These are phyloP conservation scores for Drosophila peninsularis DNA, from an alignment of 2,888 invertebrate genomes.

Conservation along the genomic window DNA sequence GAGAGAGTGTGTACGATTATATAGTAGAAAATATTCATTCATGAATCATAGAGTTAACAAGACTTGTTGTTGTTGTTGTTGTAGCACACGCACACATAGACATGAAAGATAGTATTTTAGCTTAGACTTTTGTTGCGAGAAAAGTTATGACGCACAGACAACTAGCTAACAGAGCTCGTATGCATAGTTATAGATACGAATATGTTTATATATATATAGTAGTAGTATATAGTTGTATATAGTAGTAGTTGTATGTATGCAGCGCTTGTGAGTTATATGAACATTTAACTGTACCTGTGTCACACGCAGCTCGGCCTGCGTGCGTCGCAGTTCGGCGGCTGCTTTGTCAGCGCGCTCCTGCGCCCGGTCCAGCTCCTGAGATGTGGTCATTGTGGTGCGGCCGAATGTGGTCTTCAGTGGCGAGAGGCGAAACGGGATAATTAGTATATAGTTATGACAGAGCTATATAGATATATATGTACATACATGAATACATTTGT, in stretches of 20 bases:
- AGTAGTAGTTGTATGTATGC: conserved; percentile 26
- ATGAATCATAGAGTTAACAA: conserved; percentile 21
- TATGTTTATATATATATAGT: conserved; percentile 50
- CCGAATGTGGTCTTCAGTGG: conserved; percentile 89
- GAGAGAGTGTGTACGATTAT: conserved; percentile 16
- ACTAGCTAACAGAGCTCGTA: conserved; percentile 61
- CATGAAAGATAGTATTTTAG: conserved; percentile 29
- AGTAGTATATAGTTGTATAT: conserved; percentile 22
- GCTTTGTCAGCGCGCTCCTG: conserved; percentile 95
- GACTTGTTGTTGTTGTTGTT: conserved; percentile 24
- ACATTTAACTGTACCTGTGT: conserved; percentile 87
- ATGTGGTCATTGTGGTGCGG: conserved; percentile 91
- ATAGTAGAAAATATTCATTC: conserved; percentile 24
- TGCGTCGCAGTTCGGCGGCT: conserved; percentile 92
- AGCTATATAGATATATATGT: not conserved
- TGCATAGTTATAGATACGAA: conserved; percentile 33
- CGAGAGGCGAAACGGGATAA: conserved; percentile 58
- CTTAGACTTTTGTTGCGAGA: conserved; percentile 33
- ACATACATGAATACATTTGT: not conserved
- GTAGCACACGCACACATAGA: conserved; percentile 69
- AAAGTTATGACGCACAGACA: conserved; percentile 46
- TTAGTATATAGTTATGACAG: conserved; percentile 52
- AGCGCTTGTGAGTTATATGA: conserved; percentile 20
- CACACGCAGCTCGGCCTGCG: conserved; percentile 95
- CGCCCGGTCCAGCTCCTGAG: conserved; percentile 92